phyloP scores from a whole-genome alignment of 2,888 invertebrate genomes.

The Euzophera pinguis region DNA sequence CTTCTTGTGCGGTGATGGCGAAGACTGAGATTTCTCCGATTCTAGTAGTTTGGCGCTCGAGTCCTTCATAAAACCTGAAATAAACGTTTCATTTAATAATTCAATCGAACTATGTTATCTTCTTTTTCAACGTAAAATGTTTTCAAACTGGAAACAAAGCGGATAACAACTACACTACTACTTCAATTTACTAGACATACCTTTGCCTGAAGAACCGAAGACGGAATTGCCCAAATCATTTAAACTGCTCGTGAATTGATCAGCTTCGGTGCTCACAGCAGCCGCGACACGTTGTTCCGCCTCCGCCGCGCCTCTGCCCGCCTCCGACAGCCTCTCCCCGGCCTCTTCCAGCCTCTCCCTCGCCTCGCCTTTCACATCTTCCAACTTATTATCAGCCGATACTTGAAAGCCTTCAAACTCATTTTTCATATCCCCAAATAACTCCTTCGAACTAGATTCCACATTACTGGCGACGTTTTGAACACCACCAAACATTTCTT shows the following conservation, averaged over 20 bases:
- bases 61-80: conserved; percentile 69
- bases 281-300: conserved; percentile 43
- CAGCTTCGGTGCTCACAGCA: conserved; percentile 52
- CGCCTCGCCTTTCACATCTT: conserved; percentile 55
- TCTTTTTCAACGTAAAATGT: no score
- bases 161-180: no score
- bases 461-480: conserved; percentile 40
- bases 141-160: no score
- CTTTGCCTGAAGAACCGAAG: conserved; percentile 72
- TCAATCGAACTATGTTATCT: no score
- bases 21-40: conserved; percentile 66
- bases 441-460: conserved; percentile 49
- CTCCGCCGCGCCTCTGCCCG: conserved; percentile 35
- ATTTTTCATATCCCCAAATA: conserved; percentile 57
- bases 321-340: conserved; percentile 47
- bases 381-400: conserved; percentile 65
- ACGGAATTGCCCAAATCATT: conserved; percentile 71
- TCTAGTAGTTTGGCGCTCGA: conserved; percentile 68
- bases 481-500: conserved; percentile 48
- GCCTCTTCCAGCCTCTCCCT: conserved; percentile 47
- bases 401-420: conserved; percentile 71
- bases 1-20: conserved; percentile 71
- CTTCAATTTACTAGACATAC: conserved; percentile 28
- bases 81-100: no score
- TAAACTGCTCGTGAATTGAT: conserved; percentile 64